These are phyloP conservation scores for Phalacrocorax carbo DNA, from an alignment of 2,113 vertebrate species.

Conservation along the genomic window DNA sequence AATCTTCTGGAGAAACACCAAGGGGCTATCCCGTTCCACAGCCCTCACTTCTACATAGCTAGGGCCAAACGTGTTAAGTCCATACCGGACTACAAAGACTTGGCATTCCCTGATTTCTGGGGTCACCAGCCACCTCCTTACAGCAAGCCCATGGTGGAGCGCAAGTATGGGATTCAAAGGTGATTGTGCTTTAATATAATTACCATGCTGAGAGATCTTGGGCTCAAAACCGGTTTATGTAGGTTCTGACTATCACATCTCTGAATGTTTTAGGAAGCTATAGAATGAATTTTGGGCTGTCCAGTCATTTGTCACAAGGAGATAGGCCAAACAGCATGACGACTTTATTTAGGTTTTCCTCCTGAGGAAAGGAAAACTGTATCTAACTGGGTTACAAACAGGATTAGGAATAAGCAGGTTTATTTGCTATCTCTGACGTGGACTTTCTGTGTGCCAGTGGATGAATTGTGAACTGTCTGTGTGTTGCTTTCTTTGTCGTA, in stretches of 20 bases:
- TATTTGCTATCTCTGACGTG: not conserved
- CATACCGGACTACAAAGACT: slow-evolving; percentile 75
- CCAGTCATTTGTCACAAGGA: not conserved
- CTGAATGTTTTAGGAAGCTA: not conserved
- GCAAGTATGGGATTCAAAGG: slow-evolving; percentile 84
- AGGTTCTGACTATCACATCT: not conserved
- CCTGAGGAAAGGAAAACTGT: not conserved
- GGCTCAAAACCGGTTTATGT: not conserved
- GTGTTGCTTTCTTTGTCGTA: not conserved
- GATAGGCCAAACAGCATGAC: not conserved
- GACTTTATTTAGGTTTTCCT: not conserved
- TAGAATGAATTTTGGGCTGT: not conserved
- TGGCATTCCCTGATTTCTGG: slow-evolving; percentile 93
- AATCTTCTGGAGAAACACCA: slow-evolving; percentile 74
- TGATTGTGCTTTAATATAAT: slow-evolving; percentile 51
- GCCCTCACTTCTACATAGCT: slow-evolving; percentile 74
- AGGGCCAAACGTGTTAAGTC: slow-evolving; percentile 78
- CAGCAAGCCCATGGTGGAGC: slow-evolving; percentile 75
- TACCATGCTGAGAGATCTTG: not conserved
- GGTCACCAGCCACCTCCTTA: slow-evolving; percentile 78
- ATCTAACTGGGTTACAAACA: not conserved
- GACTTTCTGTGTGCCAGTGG: not conserved
- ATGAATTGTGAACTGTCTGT: not conserved
- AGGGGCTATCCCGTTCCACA: slow-evolving; percentile 75
- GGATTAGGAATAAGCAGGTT: not conserved